Conservation (phyloP, 2,888 invertebrate species). For the Drosophila peninsularis region DNA sequence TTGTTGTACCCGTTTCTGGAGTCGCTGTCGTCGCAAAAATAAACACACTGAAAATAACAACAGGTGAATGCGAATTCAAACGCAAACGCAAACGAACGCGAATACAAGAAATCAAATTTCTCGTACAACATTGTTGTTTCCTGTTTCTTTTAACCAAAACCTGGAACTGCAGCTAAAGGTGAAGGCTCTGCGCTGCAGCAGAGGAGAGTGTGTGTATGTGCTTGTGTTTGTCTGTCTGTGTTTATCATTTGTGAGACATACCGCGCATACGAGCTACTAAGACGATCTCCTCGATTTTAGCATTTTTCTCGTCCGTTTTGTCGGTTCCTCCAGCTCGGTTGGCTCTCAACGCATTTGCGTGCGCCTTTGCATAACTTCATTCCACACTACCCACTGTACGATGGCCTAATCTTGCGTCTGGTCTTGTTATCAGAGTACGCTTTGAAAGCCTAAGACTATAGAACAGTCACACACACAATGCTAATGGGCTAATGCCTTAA, state of each 20-base stretch:
- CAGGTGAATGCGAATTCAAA: slow-evolving; percentile 71
- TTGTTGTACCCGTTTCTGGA: slow-evolving; percentile 42
- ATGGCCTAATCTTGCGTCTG: neutral
- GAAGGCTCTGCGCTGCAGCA: neutral
- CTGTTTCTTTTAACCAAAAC: slow-evolving; percentile 53
- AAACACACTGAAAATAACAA: slow-evolving; percentile 69
- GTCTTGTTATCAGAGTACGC: slow-evolving; percentile 32
- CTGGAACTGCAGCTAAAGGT: slow-evolving; percentile 7
- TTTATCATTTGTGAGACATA: slow-evolving; percentile 52
- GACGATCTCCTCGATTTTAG: slow-evolving; percentile 38
- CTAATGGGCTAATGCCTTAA: neutral
- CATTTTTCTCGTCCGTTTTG: neutral
- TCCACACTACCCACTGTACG: too few species aligned
- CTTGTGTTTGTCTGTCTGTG: slow-evolving; percentile 26
- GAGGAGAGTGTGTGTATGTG: slow-evolving; percentile 11
- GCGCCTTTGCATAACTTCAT: slow-evolving; percentile 2
- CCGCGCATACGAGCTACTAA: slow-evolving; percentile 29
- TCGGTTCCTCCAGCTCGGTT: neutral
- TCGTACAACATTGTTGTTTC: slow-evolving; percentile 68
- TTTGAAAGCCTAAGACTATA: neutral
- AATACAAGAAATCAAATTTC: slow-evolving; percentile 72
- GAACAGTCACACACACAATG: neutral
- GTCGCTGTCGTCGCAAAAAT: slow-evolving; percentile 57
- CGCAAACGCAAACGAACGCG: slow-evolving; percentile 38
- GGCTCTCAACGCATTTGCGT: slow-evolving; percentile 28